Evolutionary conservation across 2,888 invertebrate species (phyloP).

Genomic region (Eremobia ochroleuca): DNA sequence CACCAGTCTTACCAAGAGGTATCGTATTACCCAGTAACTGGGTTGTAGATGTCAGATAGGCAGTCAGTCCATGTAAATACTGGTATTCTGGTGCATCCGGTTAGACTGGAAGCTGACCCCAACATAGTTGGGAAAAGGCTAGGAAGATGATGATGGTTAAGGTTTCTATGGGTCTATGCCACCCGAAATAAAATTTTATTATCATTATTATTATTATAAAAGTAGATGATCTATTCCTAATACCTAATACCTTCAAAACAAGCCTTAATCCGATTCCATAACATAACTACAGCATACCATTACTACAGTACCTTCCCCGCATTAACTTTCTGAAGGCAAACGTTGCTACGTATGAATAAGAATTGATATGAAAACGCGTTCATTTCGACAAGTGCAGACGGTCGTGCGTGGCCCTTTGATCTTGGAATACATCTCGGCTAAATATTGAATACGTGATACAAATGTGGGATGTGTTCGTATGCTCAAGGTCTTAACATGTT

Average conservation of each 20-base stretch:
- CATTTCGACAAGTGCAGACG: conserved; percentile 66
- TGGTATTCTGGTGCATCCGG: too few species aligned
- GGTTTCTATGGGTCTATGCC: too few species aligned
- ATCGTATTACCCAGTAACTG: too few species aligned
- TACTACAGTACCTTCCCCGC: conserved; percentile 7
- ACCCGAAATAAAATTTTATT: too few species aligned
- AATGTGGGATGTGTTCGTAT: conserved; percentile 38
- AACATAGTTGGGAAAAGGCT: too few species aligned
- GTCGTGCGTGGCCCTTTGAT: conserved; percentile 70
- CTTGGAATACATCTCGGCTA: conserved; percentile 71
- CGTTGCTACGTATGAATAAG: conserved; percentile 69
- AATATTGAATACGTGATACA: conserved; percentile 76
- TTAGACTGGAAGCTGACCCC: too few species aligned
- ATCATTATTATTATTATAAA: too few species aligned
- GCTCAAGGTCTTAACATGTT: conserved; percentile 10
- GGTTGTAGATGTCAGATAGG: too few species aligned
- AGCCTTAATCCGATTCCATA: conserved; percentile 8
- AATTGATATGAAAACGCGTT: conserved; percentile 71
- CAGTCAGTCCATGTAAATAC: too few species aligned
- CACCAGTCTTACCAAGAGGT: too few species aligned
- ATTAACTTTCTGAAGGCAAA: conserved; percentile 54
- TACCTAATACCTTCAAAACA: conserved; percentile 7
- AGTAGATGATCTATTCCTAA: too few species aligned
- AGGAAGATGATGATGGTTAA: too few species aligned
- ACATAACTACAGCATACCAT: conserved; percentile 7